Base-by-base conservation (phyloP, 1,140 invertebrate genomes). In the Pseudachorutes palmiensis region DNA sequence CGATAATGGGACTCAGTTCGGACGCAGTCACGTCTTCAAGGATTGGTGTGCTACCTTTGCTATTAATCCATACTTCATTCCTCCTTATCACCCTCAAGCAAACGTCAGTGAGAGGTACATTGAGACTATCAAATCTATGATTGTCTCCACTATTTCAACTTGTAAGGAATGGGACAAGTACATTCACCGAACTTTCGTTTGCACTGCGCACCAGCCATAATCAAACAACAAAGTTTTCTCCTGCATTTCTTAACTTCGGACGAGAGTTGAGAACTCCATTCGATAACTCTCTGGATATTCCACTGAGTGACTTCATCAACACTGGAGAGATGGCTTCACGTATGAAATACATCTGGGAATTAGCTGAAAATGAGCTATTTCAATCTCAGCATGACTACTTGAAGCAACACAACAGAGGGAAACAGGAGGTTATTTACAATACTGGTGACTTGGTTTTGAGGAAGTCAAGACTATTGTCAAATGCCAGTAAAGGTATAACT, bases 101-200 rank as follows among this genome's bases (percentile, higher is more conserved):
- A 80, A 81, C 58, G 75, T 76, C 0, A 76, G 77, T 0, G 80
- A 81, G 67, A 65, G 79, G n/a, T 77, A 76, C n/a, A 81, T 81
- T 64, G 55, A 76, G 16, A 77, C 77, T 24, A 26, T 82, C 0
- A 81, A 81, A 68, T 70, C 72, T 1, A 77, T 77, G 72, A 70
- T 81, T 0, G 68, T 74, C 0, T 76, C 78, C 1, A 29, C 60
- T 0, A 69, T 64, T 32, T 14, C 5, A 1, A 2, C 26, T 1
- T 61, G 58, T 45, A 69, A 69, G 26, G 32, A 64, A 2, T 81
- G 77, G 78, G 72, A 78, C 58, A 60, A 70, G 0, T 66, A 76
- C 22, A 62, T 81, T 1, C 66, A 75, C 0, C n/a, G 75, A 77
- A 31, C 71, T 82, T 2, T 64, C 72, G 0, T 81, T 79, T 69